Base-by-base conservation (phyloP, 2,888 invertebrate genomes). In the Capitulum mitella region DNA sequence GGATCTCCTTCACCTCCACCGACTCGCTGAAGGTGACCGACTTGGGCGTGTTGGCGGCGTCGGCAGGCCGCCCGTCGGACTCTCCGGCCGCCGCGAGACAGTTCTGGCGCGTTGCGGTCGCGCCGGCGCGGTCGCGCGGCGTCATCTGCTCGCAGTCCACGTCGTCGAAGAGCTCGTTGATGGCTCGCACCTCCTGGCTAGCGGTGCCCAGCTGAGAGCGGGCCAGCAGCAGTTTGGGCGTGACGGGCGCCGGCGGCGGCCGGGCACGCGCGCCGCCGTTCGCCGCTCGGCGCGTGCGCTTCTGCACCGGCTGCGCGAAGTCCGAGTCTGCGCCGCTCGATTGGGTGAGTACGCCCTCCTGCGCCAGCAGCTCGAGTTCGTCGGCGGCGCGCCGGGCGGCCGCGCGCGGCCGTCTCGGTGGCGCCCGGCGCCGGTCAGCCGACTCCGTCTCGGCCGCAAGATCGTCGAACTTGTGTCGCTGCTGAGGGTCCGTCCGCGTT, bases 191-290 rank as follows among this genome's bases (percentile, higher is more conserved):
- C 70, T 70, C 70, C 22, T 70, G 70, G 8, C 70, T 70, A 37
- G 70, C 70, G 16, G 37, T 26, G 37, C 70, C 70, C 6, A 70
- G 37, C 70, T n/a, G 6, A 6, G 70, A 37, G 22, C 70, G 70
- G 26, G 70, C 70, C 70, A 70, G 37, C 70, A 22, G 70, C 70
- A 70, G 70, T 10, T 70, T 70, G 34, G 70, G 70, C 32, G 61
- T 61, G n/a, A 29, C 37, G 1, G 70, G 70, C 37, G 70, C 29
- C 37, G 70, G 37, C 22, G 32, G 34, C 19, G 70, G 37, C 37
- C 8, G 14, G 6, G 37, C 37, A 8, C 22, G 14, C 16, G 37
- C 22, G 10, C 34, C 70, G 37, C 29, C 14, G 6, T 19, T 1
- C 37, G 5, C 5, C 14, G 19, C 70, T 5, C 64, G 64, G 1